These are phyloP conservation scores for Nyctibius bracteatus DNA, from an alignment of 2,113 vertebrate species.

Conservation along the genomic window DNA sequence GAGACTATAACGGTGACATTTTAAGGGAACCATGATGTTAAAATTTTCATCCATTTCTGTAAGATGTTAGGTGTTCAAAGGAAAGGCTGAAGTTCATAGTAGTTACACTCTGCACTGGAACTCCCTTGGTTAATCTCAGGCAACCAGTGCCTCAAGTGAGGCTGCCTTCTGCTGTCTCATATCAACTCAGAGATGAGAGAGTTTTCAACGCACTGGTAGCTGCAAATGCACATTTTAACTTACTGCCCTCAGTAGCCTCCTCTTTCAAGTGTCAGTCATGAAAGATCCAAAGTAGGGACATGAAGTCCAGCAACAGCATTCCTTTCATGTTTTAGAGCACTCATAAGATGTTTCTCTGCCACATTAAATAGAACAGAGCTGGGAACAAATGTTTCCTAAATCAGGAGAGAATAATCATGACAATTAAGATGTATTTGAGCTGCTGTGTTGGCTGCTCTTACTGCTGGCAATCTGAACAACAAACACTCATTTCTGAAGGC, in stretches of 20 bases:
- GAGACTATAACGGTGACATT: neutral
- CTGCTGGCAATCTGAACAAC: conserved; percentile 16
- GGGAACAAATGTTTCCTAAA: neutral
- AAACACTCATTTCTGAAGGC: neutral
- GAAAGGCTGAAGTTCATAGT: neutral
- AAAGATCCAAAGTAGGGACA: neutral
- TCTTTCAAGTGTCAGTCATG: neutral
- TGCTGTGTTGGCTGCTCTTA: conserved; percentile 39
- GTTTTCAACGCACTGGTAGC: neutral
- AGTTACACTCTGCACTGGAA: neutral
- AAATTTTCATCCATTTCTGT: neutral
- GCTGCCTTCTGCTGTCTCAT: neutral
- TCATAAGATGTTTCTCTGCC: neutral
- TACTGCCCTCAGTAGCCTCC: neutral
- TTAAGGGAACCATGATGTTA: neutral
- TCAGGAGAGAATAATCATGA: conserved; percentile 14
- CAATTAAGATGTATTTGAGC: conserved; percentile 55
- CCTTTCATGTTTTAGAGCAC: neutral
- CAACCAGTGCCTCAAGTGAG: neutral
- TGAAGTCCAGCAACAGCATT: neutral
- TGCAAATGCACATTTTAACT: neutral
- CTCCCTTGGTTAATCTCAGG: neutral
- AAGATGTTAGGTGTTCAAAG: neutral
- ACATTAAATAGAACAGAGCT: neutral
- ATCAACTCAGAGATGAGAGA: neutral